Percentiles rank a stretch among this genome's conserved stretches.
Conservation (phyloP, 2,888 invertebrate species). For the Bibio marci region DNA sequence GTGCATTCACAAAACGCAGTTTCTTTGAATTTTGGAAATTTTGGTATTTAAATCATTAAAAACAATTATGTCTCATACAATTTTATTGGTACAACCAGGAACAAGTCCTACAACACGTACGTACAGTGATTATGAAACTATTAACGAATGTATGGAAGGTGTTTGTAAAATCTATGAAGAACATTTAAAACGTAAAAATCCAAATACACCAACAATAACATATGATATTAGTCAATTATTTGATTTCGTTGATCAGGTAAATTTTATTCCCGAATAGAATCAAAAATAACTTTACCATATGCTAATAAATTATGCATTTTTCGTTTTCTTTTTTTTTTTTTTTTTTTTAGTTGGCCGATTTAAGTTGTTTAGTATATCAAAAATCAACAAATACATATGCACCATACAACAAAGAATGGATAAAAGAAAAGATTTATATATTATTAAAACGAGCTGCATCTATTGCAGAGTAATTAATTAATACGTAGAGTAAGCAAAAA, state of each 20-base stretch:
- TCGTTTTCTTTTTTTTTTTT: conserved; percentile 1
- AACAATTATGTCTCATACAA: conserved; percentile 83
- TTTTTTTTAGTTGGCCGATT: conserved; percentile 53
- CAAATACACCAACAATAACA: conserved; percentile 90
- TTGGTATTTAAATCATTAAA: too few species aligned
- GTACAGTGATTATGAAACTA: conserved; percentile 95
- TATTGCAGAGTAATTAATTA: conserved; percentile 9
- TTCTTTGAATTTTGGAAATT: too few species aligned
- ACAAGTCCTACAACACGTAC: conserved; percentile 88
- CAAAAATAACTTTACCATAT: too few species aligned
- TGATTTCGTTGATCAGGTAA: conserved; percentile 87
- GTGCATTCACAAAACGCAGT: too few species aligned
- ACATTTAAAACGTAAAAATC: conserved; percentile 87
- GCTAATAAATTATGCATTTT: too few species aligned
- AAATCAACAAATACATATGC: conserved; percentile 91
- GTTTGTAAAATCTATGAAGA: conserved; percentile 99
- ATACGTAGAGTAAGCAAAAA: background rate
- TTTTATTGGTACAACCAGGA: conserved; percentile 88
- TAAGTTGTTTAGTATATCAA: conserved; percentile 92
- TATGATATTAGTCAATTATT: conserved; percentile 97
- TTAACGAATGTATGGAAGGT: conserved; percentile 96
- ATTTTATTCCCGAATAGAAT: too few species aligned
- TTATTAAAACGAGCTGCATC: conserved; percentile 82
- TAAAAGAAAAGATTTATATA: conserved; percentile 96
- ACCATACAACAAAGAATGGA: conserved; percentile 98